These are phyloP conservation scores for Drosophila orena DNA, from an alignment of 1,140 invertebrate species.

Conservation along the genomic window DNA sequence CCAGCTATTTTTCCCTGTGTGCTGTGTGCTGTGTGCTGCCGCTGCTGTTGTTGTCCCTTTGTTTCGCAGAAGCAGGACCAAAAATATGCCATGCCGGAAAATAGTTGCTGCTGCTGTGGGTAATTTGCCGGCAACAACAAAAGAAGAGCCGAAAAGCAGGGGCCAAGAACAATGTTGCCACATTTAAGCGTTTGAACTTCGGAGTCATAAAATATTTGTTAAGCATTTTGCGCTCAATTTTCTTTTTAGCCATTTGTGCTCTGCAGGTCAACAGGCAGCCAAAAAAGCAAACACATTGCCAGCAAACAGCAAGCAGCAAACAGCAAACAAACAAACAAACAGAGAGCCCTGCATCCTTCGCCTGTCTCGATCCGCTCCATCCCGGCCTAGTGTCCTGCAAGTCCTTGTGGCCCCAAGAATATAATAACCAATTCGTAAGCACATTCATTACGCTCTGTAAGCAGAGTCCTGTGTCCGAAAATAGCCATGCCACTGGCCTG, in stretches of 20 bases:
- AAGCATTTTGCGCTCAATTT: slow-evolving; percentile 81
- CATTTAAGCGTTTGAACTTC: slow-evolving; percentile 80
- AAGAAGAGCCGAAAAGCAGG: slow-evolving; percentile 10
- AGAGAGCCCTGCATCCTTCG: slow-evolving; percentile 11
- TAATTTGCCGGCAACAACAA: slow-evolving; percentile 75
- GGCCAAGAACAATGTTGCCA: slow-evolving; percentile 55
- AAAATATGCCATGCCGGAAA: slow-evolving; percentile 53
- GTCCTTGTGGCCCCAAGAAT: slow-evolving; percentile 32
- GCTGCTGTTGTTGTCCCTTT: slow-evolving; percentile 22
- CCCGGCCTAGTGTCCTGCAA: slow-evolving; percentile 5
- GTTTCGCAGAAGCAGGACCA: slow-evolving; percentile 44
- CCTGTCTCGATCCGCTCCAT: neutral
- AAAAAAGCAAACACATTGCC: slow-evolving; percentile 55
- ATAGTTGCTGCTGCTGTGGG: slow-evolving; percentile 60
- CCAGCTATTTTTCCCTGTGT: slow-evolving; percentile 13
- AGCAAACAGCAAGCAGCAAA: slow-evolving; percentile 25
- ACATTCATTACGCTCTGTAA: slow-evolving; percentile 64
- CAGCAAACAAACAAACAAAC: slow-evolving; percentile 25
- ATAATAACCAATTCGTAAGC: slow-evolving; percentile 81
- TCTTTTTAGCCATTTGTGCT: slow-evolving; percentile 72
- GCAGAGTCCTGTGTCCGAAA: slow-evolving; percentile 22
- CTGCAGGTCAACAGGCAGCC: slow-evolving; percentile 70
- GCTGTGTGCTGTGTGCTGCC: slow-evolving; percentile 15
- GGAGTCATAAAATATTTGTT: slow-evolving; percentile 82
- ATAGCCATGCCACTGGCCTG: neutral